Base-by-base conservation (phyloP, 1,140 invertebrate species). In the Tetragnatha versicolor region DNA sequence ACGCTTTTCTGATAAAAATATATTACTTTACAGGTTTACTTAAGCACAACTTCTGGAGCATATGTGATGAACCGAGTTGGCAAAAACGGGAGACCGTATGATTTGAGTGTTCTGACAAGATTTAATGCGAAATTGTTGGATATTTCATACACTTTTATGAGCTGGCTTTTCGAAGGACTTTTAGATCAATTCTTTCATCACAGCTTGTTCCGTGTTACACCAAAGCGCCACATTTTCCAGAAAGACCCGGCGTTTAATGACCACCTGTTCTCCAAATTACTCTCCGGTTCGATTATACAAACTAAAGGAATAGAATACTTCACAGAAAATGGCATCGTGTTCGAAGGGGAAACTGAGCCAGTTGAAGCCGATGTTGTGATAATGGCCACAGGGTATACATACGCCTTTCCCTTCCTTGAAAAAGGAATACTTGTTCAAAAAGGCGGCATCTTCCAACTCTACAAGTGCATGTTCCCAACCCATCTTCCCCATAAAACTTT, bases 31-130 rank as follows among this genome's bases (percentile, higher is more conserved):
- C 6, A 87, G 86, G 85, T 88, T 6, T 88, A 85, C 55, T 55
- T 89, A 14, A 86, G 86, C 35, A 87, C 88, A 3, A 82, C 88
- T 6, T 81, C 85, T 20, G 88, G 88, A 2, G 82, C 84, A 0
- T 88, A 88, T 87, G 81, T 89, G 2, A 81, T 86, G 7, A 84
- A 85, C 61, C 79, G 87, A 58, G 80, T 88, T 14, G 84, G 81
- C 10, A 81, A 81, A 14, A 69, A 83, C 72, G 85, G 86, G 7
- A 53, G 68, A 20, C 86, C 86, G 37, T 63, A 82, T 25, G 86
- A 87, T 39, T 58, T 22, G 0, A 20, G 22, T 14, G 5, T 69
- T 12, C 17, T n/a, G n/a, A 31, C 58, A 35, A n/a, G n/a, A n/a
- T n/a, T n/a, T 10, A n/a, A 31, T 2, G 10, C 31, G 1, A n/a